A percentile compares a stretch with the other conserved stretches of the same genome.
Evolutionary conservation across 92 coral and sea anemone genomes (phyloP).

Genomic region (Hydrozoanthus gracilis): DNA sequence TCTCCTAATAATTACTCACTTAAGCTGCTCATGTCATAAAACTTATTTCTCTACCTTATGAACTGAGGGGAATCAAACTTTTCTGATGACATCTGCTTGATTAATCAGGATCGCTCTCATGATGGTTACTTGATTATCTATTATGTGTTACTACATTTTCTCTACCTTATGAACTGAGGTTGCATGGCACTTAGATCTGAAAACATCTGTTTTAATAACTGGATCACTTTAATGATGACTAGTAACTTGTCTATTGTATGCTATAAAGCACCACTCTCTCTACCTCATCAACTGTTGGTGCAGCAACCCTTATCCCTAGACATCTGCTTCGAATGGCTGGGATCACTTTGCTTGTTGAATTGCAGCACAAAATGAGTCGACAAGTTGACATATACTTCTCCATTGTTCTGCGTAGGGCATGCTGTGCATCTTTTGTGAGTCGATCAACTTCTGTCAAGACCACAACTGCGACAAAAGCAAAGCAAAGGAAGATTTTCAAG

Average conservation of each 20-base stretch:
- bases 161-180: too few species aligned
- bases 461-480: conserved; percentile 70
- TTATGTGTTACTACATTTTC: too few species aligned
- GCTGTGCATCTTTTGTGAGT: conserved; percentile 98
- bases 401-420: conserved; percentile 97
- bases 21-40: too few species aligned
- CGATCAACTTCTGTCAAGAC: conserved; percentile 98
- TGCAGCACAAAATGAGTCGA: conserved; percentile 93
- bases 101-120: too few species aligned
- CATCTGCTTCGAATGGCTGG: conserved; percentile 99
- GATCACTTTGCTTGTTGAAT: conserved; percentile 98
- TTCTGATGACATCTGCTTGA: too few species aligned
- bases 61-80: too few species aligned
- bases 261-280: background rate
- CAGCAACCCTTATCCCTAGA: conserved; percentile 95
- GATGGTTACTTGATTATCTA: too few species aligned
- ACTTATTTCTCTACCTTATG: too few species aligned
- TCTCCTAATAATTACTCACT: too few species aligned
- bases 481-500: background rate
- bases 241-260: background rate
- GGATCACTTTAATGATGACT: too few species aligned
- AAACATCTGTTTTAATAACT: too few species aligned
- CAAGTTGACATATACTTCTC: conserved; percentile 98
- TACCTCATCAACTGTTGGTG: conserved; percentile 94
- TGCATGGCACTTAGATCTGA: too few species aligned